Percentiles rank a stretch among this genome's conserved stretches.
Evolutionary conservation across 2,888 invertebrate genomes (phyloP).

Genomic region (Argyra leucocephala): DNA sequence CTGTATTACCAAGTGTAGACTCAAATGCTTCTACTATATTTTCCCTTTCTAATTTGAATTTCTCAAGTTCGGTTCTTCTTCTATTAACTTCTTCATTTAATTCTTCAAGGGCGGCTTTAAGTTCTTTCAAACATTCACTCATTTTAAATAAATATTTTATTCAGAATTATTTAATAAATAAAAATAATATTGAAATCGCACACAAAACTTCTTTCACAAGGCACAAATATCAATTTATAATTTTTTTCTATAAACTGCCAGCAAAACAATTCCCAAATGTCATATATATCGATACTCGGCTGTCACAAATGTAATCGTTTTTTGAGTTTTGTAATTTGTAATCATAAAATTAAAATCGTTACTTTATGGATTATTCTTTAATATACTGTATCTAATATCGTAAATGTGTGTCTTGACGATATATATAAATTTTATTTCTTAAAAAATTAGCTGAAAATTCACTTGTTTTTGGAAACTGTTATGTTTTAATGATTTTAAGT

Average conservation of each 20-base stretch:
- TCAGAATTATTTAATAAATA: too few species aligned
- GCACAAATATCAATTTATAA: background rate
- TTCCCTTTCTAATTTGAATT: conserved; percentile 27
- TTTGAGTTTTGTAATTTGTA: too few species aligned
- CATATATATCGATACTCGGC: background rate
- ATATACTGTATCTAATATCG: too few species aligned
- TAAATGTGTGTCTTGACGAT: too few species aligned
- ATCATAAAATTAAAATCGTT: too few species aligned
- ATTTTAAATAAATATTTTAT: background rate
- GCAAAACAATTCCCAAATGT: background rate
- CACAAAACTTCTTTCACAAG: too few species aligned
- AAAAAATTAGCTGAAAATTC: too few species aligned
- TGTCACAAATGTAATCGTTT: too few species aligned
- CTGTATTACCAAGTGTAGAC: background rate
- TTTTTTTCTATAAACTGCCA: conserved; percentile 1
- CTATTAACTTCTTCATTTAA: conserved; percentile 48
- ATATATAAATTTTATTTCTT: too few species aligned
- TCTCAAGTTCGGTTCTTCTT: conserved; percentile 44
- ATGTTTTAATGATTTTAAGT: too few species aligned
- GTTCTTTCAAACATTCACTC: conserved; percentile 44
- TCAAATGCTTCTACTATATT: conserved; percentile 13
- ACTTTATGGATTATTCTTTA: too few species aligned
- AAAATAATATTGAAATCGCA: conserved; percentile 12
- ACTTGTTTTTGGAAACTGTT: too few species aligned
- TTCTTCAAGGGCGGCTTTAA: conserved; percentile 53